Evolutionary conservation across 2,113 vertebrate species (phyloP), one percentile per base, ranked within the genome.

Genomic region (Zeus faber): DNA sequence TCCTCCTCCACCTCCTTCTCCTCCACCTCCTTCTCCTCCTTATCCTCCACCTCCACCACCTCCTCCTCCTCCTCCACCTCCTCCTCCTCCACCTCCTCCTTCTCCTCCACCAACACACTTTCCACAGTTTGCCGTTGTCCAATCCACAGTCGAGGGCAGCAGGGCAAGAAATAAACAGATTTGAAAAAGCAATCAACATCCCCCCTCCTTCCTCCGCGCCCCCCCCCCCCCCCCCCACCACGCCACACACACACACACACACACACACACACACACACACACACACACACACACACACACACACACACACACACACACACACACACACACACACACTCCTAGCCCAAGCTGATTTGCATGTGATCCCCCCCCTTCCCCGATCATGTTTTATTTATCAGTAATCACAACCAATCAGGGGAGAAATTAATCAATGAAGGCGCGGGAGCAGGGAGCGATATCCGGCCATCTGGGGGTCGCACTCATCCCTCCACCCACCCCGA

Each of bases 361-460:
- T 86, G 88, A 88, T 88, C 87, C 74, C 68, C 53, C n/a, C n/a
- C n/a, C n/a, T n/a, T n/a, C n/a, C n/a, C 70, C 88, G 89, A 89
- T 81, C 74, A 67, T 89, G 90, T 89, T 94, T 91, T 90, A 92
- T 93, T 95, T 93, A 91, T 94, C 91, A 91, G 89, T 92, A 79
- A 85, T 89, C 89, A 91, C 89, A 88, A 93, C 92, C 92, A 92
- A 93, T 94, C 90, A 91, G 89, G 86, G 87, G 89, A 87, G 79
- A 91, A 91, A 94, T 91, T 87, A 87, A 90, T 91, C 93, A 92
- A 88, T 89, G 88, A 89, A 93, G 91, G 89, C n/a, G n/a, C 67
- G n/a, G n/a, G 44, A 89, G 70, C 90, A 69, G 61, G 85, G 89
- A 92, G 80, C 66, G 80, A 86, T 92, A 88, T 89, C 85, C 62